phyloP scores from a whole-genome alignment of 37 sponge, comb jelly and placozoan genomes.

The Diacarnus erythraeanus region DNA sequence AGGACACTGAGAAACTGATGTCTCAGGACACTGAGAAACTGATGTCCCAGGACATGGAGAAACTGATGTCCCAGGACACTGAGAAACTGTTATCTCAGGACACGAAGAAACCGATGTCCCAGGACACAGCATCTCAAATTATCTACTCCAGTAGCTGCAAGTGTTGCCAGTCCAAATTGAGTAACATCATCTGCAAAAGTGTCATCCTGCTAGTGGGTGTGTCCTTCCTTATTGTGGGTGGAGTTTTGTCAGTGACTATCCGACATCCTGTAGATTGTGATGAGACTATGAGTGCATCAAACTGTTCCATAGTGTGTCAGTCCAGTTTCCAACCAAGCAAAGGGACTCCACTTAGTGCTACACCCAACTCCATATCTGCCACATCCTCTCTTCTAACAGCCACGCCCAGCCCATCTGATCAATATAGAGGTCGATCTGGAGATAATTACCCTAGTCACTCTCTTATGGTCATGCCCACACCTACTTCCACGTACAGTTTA shows the following conservation, averaged over 20 bases:
- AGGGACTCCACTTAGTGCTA: background rate
- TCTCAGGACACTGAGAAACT: slow-evolving; percentile 5
- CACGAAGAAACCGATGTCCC: too few species aligned
- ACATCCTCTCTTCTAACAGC: too few species aligned
- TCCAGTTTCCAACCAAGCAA: background rate
- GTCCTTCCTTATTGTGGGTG: background rate
- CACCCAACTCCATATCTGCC: background rate
- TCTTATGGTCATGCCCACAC: too few species aligned
- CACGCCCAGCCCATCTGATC: too few species aligned
- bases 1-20: too few species aligned
- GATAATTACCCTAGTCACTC: too few species aligned
- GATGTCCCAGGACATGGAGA: background rate
- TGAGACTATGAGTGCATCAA: background rate
- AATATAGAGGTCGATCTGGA: too few species aligned
- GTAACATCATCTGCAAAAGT: slow-evolving; percentile 2
- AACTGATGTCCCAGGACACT: too few species aligned
- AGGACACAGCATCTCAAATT: background rate
- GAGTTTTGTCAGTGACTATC: background rate
- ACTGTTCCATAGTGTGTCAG: background rate
- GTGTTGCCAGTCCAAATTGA: background rate
- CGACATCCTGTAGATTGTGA: background rate
- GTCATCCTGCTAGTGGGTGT: slow-evolving; percentile 10
- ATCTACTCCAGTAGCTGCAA: background rate
- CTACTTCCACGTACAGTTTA: too few species aligned
- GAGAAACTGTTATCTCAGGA: background rate